Conservation (phyloP, 2,888 invertebrate genomes). For the Drosophila gaucha region DNA sequence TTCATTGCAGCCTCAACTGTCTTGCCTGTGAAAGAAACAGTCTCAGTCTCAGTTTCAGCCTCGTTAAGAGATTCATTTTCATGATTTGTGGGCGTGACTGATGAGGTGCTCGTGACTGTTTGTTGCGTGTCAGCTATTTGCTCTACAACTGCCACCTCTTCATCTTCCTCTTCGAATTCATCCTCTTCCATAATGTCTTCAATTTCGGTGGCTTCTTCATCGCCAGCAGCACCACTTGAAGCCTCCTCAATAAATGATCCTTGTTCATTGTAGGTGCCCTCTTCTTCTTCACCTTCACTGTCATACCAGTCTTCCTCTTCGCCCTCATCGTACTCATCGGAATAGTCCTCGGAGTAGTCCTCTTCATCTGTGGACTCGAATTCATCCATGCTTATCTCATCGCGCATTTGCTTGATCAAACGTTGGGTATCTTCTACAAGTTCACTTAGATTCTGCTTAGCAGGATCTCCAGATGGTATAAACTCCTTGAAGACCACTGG, state of each 20-base stretch:
- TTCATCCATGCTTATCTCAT: conserved; percentile 87
- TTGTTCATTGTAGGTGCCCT: conserved; percentile 74
- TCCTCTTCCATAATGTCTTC: conserved; percentile 66
- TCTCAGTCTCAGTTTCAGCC: conserved; percentile 42
- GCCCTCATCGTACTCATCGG: conserved; percentile 85
- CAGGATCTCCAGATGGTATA: conserved; percentile 79
- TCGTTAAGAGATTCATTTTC: conserved; percentile 20
- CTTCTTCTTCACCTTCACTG: conserved; percentile 75
- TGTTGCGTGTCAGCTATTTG: conserved; percentile 19
- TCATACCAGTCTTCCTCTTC: conserved; percentile 80
- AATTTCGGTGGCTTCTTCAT: conserved; percentile 65
- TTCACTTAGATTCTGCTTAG: conserved; percentile 85
- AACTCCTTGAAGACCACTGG: conserved; percentile 73
- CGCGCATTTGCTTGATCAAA: conserved; percentile 88
- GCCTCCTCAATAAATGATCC: conserved; percentile 78
- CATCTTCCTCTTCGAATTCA: conserved; percentile 47
- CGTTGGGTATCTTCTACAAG: conserved; percentile 87
- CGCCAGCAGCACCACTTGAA: conserved; percentile 58
- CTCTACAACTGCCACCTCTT: conserved; percentile 8
- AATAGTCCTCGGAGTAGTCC: conserved; percentile 85
- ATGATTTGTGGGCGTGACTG: conserved; percentile 61
- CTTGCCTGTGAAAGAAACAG: conserved; percentile 53
- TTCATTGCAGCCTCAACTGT: background rate
- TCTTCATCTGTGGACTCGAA: conserved; percentile 84
- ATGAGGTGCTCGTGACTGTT: conserved; percentile 50